Percentiles rank a stretch among this genome's conserved stretches.
phyloP scores from a whole-genome alignment of 2,888 invertebrate species.

The Chymomyza caudatula region DNA sequence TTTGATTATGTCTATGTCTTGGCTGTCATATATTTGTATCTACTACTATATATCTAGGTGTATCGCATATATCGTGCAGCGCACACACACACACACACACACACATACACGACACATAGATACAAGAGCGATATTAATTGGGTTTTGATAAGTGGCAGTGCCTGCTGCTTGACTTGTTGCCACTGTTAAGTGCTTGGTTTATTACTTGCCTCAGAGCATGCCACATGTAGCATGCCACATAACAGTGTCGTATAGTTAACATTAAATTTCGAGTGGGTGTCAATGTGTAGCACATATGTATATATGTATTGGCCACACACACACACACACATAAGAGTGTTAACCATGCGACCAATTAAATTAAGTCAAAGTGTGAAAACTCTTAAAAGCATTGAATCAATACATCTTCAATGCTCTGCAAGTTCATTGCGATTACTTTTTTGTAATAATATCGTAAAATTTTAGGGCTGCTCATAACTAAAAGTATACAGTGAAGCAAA shows the following conservation, averaged over 20 bases:
- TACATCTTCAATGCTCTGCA: no score
- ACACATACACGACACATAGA: background rate
- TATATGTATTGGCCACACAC: no score
- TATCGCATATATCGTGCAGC: background rate
- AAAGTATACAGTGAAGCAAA: no score
- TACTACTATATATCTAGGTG: background rate
- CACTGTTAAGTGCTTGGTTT: background rate
- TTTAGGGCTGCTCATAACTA: no score
- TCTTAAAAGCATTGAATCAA: constrained; percentile 3
- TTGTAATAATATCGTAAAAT: no score
- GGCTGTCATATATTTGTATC: background rate
- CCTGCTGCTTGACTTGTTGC: background rate
- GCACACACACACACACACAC: background rate
- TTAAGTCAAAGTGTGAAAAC: background rate
- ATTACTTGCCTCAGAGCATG: background rate
- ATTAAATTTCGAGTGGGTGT: background rate
- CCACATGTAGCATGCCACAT: background rate
- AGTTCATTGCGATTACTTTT: no score
- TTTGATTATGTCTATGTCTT: constrained; percentile 1
- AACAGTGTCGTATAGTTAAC: background rate
- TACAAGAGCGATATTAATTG: background rate
- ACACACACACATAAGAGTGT: background rate
- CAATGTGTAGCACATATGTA: background rate
- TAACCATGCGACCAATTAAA: background rate
- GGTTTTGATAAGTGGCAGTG: background rate